Evolutionary conservation across 2,888 invertebrate genomes (phyloP).

Genomic region (Aleiodes alternator): DNA sequence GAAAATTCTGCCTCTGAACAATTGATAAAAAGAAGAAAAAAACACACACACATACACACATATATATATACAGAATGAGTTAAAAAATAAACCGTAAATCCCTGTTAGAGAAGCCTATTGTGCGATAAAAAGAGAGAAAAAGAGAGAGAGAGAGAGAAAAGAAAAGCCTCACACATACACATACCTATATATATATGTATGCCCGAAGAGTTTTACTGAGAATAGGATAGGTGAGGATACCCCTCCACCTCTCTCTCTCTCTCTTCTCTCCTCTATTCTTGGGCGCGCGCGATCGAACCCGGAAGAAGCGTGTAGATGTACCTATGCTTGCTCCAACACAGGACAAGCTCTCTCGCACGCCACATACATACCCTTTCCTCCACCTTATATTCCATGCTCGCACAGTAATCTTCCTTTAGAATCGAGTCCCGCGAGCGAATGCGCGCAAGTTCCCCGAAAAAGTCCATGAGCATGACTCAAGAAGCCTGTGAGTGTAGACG

Average conservation of each 20-base stretch:
- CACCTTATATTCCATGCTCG: constrained; percentile 29
- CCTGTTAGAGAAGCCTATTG: neutral
- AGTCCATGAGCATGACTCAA: constrained; percentile 9
- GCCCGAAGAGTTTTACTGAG: constrained; percentile 21
- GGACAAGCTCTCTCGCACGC: constrained; percentile 45
- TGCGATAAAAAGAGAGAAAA: too few relatives aligned
- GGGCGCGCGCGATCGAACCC: constrained; percentile 42
- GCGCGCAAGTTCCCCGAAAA: neutral
- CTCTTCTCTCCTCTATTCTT: neutral
- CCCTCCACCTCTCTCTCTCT: neutral
- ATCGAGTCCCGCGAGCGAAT: constrained; percentile 2
- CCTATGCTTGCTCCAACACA: constrained; percentile 24
- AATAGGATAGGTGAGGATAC: constrained; percentile 14
- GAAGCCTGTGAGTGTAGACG: neutral
- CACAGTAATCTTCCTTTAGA: constrained; percentile 8
- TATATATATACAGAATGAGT: neutral
- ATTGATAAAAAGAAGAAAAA: neutral
- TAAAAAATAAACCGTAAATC: constrained; percentile 23
- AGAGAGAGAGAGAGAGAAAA: too few relatives aligned
- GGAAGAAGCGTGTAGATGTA: constrained; percentile 43
- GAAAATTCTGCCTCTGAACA: constrained; percentile 5
- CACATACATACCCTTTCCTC: constrained; percentile 37
- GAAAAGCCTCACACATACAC: neutral
- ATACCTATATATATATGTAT: too few relatives aligned
- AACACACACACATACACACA: too few relatives aligned